Evolutionary conservation across 2,113 vertebrate genomes (phyloP), one percentile per base, ranked within the genome.

Genomic region (Galemys pyrenaicus): DNA sequence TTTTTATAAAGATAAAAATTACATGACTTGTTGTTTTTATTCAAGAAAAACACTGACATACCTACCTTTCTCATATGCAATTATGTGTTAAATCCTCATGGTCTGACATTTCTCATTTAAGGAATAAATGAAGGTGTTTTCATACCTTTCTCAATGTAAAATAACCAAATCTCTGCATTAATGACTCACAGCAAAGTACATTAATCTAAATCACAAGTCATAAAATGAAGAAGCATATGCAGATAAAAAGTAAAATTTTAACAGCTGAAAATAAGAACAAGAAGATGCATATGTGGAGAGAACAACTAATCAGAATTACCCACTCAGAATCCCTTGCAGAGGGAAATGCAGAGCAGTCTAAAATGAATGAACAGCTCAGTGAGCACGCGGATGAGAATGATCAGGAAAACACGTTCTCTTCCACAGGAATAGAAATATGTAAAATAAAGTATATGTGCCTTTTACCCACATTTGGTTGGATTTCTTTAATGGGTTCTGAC

Each of bases 361-460:
- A 97, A 96, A 93, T 95, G 86, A 97, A 93, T 95, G 91, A 97
- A 87, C 86, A 96, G 87, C 74, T 96, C 95, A 97, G 58, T 96
- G 95, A 95, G 71, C 94, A 97, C 94, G 94, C 60, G 95, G 95
- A 96, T 95, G 91, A 96, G 82, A 97, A 94, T 95, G 94, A 97
- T 95, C 84, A 94, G 79, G 37, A 94, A 95, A 94, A 92, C 71
- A 89, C 32, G 92, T 95, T 95, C 64, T 64, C 77, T 70, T 54
- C 84, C 81, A 93, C 37, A 83, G 94, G 95, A 95, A 96, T 70
- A 96, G 73, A 95, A 93, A 81, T 91, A 89, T 87, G 89, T 85
- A 82, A 90, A 93, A 85, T 93, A 92, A 96, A 94, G 67, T n/a
- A 54, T 95, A 62, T 78, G 75, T 90, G 54, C 58, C 71, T 85